Conservation (phyloP, 2,113 vertebrate genomes). For the Charadrius vociferus region DNA sequence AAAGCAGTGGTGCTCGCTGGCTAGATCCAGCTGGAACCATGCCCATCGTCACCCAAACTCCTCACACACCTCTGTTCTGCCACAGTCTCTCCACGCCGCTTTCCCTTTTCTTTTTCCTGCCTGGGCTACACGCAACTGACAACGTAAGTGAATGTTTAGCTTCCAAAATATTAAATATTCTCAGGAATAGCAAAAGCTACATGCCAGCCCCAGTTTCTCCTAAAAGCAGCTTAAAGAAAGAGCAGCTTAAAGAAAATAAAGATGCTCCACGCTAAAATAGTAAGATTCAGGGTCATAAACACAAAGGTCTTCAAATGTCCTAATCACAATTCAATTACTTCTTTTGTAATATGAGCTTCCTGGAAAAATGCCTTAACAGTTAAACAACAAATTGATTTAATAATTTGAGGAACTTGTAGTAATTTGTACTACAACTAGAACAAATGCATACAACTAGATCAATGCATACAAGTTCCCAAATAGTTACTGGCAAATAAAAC, state of each 20-base stretch:
- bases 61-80: not conserved
- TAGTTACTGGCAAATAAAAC: not conserved
- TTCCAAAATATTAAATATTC: not conserved
- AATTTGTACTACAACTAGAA: not conserved
- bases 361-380: not conserved
- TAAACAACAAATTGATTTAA: not conserved
- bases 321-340: not conserved
- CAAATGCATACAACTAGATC: not conserved
- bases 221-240: no score
- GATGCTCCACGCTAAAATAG: not conserved
- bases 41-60: not conserved
- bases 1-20: not conserved
- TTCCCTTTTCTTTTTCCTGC: not conserved
- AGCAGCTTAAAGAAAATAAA: not conserved
- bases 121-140: not conserved
- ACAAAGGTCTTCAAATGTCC: not conserved
- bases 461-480: not conserved
- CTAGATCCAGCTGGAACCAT: not conserved
- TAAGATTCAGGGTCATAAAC: not conserved
- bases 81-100: not conserved
- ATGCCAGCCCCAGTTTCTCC: not conserved
- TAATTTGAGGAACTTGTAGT: not conserved
- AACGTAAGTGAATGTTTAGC: not conserved
- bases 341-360: not conserved
- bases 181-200: constrained; percentile 19